These are phyloP conservation scores for Macrochelys suwanniensis DNA, from an alignment of 2,797 vertebrate genomes.

Conservation along the genomic window DNA sequence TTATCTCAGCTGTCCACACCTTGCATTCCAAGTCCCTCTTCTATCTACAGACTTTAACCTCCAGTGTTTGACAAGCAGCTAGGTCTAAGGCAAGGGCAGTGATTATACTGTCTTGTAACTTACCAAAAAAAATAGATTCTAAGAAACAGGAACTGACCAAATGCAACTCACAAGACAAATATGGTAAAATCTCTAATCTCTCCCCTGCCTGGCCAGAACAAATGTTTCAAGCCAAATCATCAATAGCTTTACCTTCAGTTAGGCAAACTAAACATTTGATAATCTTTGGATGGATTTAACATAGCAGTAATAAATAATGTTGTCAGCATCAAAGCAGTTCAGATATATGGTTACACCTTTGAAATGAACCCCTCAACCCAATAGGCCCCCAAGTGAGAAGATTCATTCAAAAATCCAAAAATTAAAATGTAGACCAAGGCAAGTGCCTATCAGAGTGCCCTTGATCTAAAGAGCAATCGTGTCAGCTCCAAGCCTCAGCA, in stretches of 20 bases:
- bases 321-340: rapidly evolving
- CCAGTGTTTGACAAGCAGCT: conserved; percentile 81
- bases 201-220: not conserved
- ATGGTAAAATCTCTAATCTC: conserved; percentile 34
- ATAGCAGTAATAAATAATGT: rapidly evolving
- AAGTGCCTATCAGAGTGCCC: not conserved
- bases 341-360: not conserved
- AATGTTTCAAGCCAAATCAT: not conserved
- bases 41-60: conserved; percentile 84
- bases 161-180: conserved; percentile 63
- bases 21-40: conserved; percentile 77
- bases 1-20: conserved; percentile 82
- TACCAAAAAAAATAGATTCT: conserved; percentile 37
- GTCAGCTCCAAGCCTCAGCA: not conserved
- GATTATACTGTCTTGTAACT: conserved; percentile 74
- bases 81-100: conserved; percentile 78
- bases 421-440: not conserved
- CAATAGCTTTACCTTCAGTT: rapidly evolving
- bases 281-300: not conserved
- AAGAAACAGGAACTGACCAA: conserved; percentile 66
- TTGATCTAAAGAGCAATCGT: not conserved
- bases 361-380: not conserved
- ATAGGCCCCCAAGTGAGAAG: not conserved
- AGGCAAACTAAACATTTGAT: not conserved
- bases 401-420: not conserved